Percentiles rank a stretch among this genome's conserved stretches.
phyloP scores from a whole-genome alignment of 2,888 invertebrate genomes.

The Drosophila antonietae region DNA sequence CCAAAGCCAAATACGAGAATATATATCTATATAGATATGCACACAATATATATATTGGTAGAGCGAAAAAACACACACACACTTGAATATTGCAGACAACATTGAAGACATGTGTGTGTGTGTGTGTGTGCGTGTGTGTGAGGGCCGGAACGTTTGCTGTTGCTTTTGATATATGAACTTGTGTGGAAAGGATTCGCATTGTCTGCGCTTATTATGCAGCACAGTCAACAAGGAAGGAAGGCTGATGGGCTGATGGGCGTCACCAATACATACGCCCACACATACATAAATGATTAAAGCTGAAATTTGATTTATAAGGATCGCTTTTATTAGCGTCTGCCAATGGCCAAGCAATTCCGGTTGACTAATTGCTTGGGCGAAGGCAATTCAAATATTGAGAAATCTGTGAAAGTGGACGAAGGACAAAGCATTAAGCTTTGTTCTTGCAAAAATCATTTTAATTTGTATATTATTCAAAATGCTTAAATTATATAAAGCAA shows the following conservation, averaged over 20 bases:
- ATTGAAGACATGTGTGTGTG: constrained; percentile 18
- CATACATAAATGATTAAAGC: constrained; percentile 42
- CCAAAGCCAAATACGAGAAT: constrained; percentile 1
- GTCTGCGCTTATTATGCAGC: constrained; percentile 69
- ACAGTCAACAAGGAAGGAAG: neutral
- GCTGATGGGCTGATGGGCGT: neutral
- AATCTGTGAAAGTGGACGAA: neutral
- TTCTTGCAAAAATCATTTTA: neutral
- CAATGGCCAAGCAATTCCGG: constrained; percentile 15
- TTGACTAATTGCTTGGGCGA: constrained; percentile 24
- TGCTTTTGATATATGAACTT: constrained; percentile 77
- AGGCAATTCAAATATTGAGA: neutral
- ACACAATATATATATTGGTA: constrained; percentile 4
- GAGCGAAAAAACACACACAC: constrained; percentile 39
- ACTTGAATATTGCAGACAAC: constrained; percentile 72
- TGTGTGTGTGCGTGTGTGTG: constrained; percentile 25
- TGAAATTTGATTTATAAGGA: constrained; percentile 65
- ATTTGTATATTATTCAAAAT: too few species aligned
- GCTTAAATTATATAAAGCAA: too few species aligned
- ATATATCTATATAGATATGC: constrained; percentile 12
- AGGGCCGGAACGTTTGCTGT: constrained; percentile 7
- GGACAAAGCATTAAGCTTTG: neutral
- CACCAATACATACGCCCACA: constrained; percentile 1
- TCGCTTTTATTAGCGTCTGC: constrained; percentile 57
- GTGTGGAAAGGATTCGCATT: constrained; percentile 61